A percentile compares a stretch with the other conserved stretches of the same genome.
Evolutionary conservation across 2,888 invertebrate species (phyloP).

Genomic region (Pandemis heparana): DNA sequence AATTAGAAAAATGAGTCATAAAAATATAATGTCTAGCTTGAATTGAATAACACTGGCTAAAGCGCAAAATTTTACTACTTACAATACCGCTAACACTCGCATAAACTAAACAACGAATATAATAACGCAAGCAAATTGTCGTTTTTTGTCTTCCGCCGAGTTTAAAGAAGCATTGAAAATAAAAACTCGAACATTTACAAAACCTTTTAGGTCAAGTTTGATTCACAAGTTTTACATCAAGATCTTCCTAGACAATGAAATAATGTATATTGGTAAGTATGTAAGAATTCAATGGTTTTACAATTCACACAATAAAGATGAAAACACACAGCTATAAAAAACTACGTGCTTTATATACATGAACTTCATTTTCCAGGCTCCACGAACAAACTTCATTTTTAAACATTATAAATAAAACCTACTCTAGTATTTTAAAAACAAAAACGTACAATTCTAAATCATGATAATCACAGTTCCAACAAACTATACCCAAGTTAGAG

Average conservation of each 20-base stretch:
- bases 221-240: neutral
- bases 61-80: neutral
- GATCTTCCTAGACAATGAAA: too few species aligned
- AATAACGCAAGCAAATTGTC: neutral
- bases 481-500: conserved; percentile 7
- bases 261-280: too few species aligned
- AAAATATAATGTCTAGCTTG: neutral
- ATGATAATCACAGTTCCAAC: conserved; percentile 36
- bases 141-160: neutral
- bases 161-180: too few species aligned
- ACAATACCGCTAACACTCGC: neutral
- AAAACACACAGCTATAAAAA: neutral
- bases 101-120: neutral
- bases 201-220: too few species aligned
- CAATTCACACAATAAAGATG: neutral
- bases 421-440: conserved; percentile 25
- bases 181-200: too few species aligned
- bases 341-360: conserved; percentile 7
- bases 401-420: conserved; percentile 22
- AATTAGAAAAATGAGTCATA: conserved; percentile 6
- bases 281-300: neutral
- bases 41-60: neutral
- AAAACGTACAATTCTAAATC: conserved; percentile 32
- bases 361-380: conserved; percentile 2
- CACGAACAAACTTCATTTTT: neutral